Conservation (phyloP, 2,888 invertebrate genomes). For the Cryptus viduatorius region DNA sequence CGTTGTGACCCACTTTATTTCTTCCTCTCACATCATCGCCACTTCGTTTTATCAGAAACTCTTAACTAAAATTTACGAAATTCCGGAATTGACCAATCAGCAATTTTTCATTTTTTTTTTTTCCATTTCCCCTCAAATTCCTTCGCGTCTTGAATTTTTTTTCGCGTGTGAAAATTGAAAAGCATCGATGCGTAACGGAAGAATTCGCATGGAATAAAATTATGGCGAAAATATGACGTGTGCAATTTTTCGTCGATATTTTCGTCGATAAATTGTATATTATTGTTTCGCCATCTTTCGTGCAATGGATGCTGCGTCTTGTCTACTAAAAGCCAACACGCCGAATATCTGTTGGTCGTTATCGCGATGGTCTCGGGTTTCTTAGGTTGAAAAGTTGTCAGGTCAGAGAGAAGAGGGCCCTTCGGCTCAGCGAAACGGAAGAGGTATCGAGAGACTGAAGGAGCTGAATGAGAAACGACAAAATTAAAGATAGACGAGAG, state of each 20-base stretch:
- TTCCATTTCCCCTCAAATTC: background rate
- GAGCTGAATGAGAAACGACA: slow-evolving; percentile 64
- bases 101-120: too few relatives aligned
- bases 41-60: too few relatives aligned
- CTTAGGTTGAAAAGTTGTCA: slow-evolving; percentile 76
- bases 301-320: slow-evolving; percentile 46
- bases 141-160: background rate
- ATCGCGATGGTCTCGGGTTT: slow-evolving; percentile 73
- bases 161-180: background rate
- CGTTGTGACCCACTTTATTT: too few relatives aligned
- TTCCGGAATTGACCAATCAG: too few relatives aligned
- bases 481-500: slow-evolving; percentile 57
- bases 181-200: too few relatives aligned
- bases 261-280: too few relatives aligned
- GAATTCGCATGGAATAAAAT: too few relatives aligned
- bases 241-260: too few relatives aligned
- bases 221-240: too few relatives aligned
- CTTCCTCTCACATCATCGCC: too few relatives aligned
- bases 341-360: slow-evolving; percentile 73
- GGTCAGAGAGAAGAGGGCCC: slow-evolving; percentile 73
- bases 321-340: slow-evolving; percentile 35
- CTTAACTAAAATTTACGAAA: too few relatives aligned
- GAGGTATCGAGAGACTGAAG: slow-evolving; percentile 71
- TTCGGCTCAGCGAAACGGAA: slow-evolving; percentile 77
- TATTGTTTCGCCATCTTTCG: background rate